Evolutionary conservation across 2,113 vertebrate species (phyloP).

Genomic region (Calyptomena viridis): DNA sequence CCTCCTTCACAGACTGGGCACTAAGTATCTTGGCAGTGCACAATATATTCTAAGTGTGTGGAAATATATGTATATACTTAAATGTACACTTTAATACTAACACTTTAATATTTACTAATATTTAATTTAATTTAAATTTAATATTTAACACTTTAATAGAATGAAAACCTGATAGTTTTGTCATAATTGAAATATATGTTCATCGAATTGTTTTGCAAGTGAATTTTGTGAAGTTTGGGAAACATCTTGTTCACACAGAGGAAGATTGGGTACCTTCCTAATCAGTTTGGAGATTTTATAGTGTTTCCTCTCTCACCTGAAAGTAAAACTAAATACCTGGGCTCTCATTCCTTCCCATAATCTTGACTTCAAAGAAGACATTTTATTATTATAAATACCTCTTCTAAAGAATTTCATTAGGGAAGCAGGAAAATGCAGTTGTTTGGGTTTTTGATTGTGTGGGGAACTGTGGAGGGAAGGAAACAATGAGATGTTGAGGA

Average conservation of each 20-base stretch:
- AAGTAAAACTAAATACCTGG: neutral
- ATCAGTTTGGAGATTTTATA: rapidly evolving
- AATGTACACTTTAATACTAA: neutral
- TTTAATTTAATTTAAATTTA: too few relatives aligned
- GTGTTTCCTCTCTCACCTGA: neutral
- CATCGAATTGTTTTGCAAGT: neutral
- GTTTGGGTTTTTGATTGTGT: neutral
- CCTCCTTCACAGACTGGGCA: neutral
- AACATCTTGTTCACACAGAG: neutral
- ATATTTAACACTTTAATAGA: too few relatives aligned
- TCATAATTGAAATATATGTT: neutral
- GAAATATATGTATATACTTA: neutral
- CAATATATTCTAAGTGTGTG: neutral
- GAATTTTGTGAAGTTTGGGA: neutral
- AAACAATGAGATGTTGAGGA: neutral
- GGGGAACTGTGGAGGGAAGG: neutral
- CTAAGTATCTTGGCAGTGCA: neutral
- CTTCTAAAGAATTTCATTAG: neutral
- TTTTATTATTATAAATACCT: neutral
- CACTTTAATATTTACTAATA: too few relatives aligned
- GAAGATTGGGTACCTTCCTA: neutral
- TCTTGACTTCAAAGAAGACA: neutral
- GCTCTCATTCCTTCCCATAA: neutral
- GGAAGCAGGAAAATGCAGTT: neutral
- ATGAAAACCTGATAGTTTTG: neutral